Base-by-base conservation (phyloP, 2,888 invertebrate genomes). In the Andrena fulva region DNA sequence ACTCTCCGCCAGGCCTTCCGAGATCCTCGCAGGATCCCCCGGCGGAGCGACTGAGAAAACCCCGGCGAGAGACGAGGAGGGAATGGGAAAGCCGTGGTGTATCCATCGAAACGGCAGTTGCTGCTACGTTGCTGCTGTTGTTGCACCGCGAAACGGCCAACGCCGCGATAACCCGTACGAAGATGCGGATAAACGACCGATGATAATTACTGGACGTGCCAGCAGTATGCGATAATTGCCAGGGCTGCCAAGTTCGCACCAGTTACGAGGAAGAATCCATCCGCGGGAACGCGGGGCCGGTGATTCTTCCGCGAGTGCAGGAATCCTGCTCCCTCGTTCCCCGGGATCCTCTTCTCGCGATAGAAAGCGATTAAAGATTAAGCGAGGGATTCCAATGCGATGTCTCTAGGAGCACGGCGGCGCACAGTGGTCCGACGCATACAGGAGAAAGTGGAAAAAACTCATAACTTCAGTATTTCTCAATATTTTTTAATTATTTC, bases 161-260 rank as follows among this genome's bases (percentile, higher is more conserved):
- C 89, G 85, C 54, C 69, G 48, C 86, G 81, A 82, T 79, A 85
- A 89, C 72, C 82, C 73, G 56, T 64, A 60, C 67, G 70, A 82
- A 70, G 80, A 92, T 91, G 91, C 91, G 92, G 81, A 83, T 80
- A 77, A 84, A 80, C 88, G 88, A 89, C 87, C 87, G 82, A 84
- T 88, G 88, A 89, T 90, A 93, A 93, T 92, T 91, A 90, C 89
- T 85, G 89, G 88, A 91, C 90, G 89, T 89, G 90, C 87, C 85
- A 85, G 91, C 85, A 87, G 87, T 89, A 88, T 85, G 89, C 87
- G 87, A 90, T 91, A 91, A 91, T 91, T 90, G 87, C 86, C 35
- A 74, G 56, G 60, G 42, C 66, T 77, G 80, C 69, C 42, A 76
- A 81, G 72, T 91, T 91, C 90, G 88, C 89, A 86, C 89, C 88